Base-by-base conservation (phyloP, 2,113 vertebrate genomes). In the Cacatua alba region DNA sequence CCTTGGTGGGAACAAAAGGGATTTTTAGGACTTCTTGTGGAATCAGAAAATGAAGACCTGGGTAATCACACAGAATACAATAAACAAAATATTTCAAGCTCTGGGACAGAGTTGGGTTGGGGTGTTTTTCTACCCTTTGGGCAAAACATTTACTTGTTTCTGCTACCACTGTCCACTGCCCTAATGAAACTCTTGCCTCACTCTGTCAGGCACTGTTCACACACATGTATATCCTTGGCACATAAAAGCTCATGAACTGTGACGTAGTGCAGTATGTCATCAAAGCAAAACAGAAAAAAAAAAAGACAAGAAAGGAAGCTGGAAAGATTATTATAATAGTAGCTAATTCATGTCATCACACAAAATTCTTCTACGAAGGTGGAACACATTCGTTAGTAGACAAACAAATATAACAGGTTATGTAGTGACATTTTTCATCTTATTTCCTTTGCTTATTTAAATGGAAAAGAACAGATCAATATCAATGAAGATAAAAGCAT, bases 401-500 rank as follows among this genome's bases (percentile, higher is more conserved):
- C 20, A 91, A 88, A 52, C 14, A 70, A 80, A 77, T 10, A 51
- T 57, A 85, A 85, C 4, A 5, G 11, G 19, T 44, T 84, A 74
- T n/a, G n/a, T 52, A 49, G 41, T 17, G 26, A 67, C 15, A 86
- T 71, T 86, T 89, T 82, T 94, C 25, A 84, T 68, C 48, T 46
- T 17, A 9, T 74, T 90, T 79, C 23, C 11, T 92, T 76, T 88
- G 39, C 49, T 94, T 91, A 70, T 62, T 77, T 46, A 81, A 64
- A 49, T 44, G 4, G 16, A 21, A 33, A 25, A 76, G 31, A 48
- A 86, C 65, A 26, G 1, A 64, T 63, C 75, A 80, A 77, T 74
- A 83, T 83, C 88, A 63, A 94, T 72, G n/a, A 83, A 92, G 64
- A 59, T 31, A 91, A 91, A 92, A 72, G 49, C 41, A 88, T 9